A percentile compares a stretch with the other conserved stretches of the same genome.
These are phyloP conservation scores for Gymnocypris eckloni DNA, from an alignment of 2,797 vertebrate species.

Conservation along the genomic window DNA sequence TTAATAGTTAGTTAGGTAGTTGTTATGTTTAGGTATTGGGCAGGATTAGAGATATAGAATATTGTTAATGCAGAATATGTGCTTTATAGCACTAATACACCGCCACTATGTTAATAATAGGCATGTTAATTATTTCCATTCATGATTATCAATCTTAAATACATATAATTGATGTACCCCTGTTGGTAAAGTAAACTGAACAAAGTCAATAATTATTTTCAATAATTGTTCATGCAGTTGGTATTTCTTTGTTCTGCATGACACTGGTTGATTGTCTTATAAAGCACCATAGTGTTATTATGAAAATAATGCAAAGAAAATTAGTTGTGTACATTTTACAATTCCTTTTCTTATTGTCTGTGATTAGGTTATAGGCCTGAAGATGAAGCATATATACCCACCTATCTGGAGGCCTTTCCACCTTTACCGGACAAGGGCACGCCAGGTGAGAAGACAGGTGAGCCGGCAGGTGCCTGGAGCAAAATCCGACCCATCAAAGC, in stretches of 20 bases:
- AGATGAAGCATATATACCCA: conserved; percentile 82
- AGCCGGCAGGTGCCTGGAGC: conserved; percentile 76
- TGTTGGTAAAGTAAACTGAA: too few species aligned
- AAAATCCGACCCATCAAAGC: conserved; percentile 81
- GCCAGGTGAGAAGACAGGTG: conserved; percentile 76
- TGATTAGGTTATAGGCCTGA: conserved; percentile 78
- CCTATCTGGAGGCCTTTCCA: conserved; percentile 82
- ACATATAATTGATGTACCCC: too few species aligned
- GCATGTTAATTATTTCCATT: too few species aligned
- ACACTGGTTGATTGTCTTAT: neutral
- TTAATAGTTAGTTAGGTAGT: too few species aligned
- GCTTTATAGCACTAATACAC: too few species aligned
- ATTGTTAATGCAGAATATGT: too few species aligned
- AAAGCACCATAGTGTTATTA: neutral
- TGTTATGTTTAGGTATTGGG: too few species aligned
- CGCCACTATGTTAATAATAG: too few species aligned
- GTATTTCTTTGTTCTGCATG: neutral
- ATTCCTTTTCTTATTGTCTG: neutral
- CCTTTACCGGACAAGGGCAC: conserved; percentile 81
- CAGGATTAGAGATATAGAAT: too few species aligned
- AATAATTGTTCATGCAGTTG: neutral
- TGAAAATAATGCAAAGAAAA: neutral
- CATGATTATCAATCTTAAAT: too few species aligned
- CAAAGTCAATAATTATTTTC: too few species aligned
- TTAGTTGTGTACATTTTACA: neutral